These are phyloP conservation scores for Danio choprae DNA, from an alignment of 2,797 vertebrate species.

Conservation along the genomic window DNA sequence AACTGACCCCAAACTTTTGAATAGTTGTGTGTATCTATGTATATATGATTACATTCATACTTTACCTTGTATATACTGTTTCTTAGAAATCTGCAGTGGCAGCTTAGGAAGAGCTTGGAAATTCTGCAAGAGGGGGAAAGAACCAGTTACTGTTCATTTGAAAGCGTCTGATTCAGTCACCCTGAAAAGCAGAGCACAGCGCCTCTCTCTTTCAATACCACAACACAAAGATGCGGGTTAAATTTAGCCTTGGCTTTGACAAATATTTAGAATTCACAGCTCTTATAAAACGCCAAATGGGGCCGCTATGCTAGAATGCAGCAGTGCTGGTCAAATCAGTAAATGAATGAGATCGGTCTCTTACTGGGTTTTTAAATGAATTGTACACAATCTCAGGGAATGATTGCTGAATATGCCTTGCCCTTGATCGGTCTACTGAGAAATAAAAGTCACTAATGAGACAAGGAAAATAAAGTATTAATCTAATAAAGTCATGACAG, in stretches of 20 bases:
- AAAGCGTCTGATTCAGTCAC: constrained; percentile 10
- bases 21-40: no score
- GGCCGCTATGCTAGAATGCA: background rate
- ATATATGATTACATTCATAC: background rate
- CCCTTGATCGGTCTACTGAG: constrained; percentile 10
- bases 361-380: background rate
- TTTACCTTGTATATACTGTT: constrained; percentile 80
- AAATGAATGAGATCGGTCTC: constrained; percentile 13
- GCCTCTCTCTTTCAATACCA: constrained; percentile 3
- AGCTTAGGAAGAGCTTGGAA: constrained; percentile 92
- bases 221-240: constrained; percentile 21
- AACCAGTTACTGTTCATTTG: constrained; percentile 24
- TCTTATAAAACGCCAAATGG: constrained; percentile 2
- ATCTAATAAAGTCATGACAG: constrained; percentile 15
- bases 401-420: constrained; percentile 12
- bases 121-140: constrained; percentile 78
- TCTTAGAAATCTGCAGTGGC: constrained; percentile 82
- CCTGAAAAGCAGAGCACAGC: constrained; percentile 12
- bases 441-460: constrained; percentile 14
- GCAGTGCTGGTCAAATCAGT: background rate
- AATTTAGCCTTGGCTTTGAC: constrained; percentile 26
- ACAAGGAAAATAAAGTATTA: constrained; percentile 15
- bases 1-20: no score
- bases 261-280: constrained; percentile 13
- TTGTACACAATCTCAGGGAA: constrained; percentile 9